A percentile compares a stretch with the other conserved stretches of the same genome.
Conservation (phyloP, 2,797 vertebrate species). For the Eurystomus glaucurus region DNA sequence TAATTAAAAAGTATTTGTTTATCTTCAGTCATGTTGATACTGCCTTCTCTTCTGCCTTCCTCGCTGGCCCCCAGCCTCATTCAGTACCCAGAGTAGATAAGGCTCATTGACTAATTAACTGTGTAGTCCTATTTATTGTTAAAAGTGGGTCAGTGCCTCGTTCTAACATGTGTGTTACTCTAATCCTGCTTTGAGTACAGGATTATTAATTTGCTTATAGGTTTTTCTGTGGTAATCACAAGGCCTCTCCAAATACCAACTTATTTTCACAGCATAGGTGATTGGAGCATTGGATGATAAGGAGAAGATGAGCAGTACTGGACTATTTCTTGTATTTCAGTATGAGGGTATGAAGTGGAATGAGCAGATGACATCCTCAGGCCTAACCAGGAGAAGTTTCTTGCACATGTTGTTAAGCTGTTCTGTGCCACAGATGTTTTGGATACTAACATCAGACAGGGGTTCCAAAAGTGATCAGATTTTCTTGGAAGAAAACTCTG, state of each 20-base stretch:
- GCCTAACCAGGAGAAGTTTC: background rate
- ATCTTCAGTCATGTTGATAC: background rate
- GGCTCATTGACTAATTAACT: constrained; percentile 69
- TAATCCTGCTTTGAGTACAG: constrained; percentile 63
- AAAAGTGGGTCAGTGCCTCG: constrained; percentile 73
- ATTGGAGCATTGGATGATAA: background rate
- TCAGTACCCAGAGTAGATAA: constrained; percentile 34
- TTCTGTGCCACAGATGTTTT: background rate
- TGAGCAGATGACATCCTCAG: background rate
- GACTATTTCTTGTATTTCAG: background rate
- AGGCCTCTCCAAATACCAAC: background rate
- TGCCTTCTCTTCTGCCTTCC: background rate
- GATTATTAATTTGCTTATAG: constrained; percentile 71
- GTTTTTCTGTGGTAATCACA: constrained; percentile 53
- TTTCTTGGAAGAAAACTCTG: background rate
- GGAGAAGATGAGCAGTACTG: background rate
- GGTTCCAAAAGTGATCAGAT: background rate
- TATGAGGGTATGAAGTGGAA: background rate
- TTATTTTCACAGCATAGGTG: background rate
- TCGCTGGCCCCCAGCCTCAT: background rate
- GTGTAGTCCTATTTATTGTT: constrained; percentile 63
- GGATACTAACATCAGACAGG: background rate
- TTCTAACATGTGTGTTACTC: constrained; percentile 46
- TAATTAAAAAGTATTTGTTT: background rate
- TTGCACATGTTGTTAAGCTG: background rate